Base-by-base conservation (phyloP, 1,140 invertebrate genomes). In the Paraescarpia echinospica region DNA sequence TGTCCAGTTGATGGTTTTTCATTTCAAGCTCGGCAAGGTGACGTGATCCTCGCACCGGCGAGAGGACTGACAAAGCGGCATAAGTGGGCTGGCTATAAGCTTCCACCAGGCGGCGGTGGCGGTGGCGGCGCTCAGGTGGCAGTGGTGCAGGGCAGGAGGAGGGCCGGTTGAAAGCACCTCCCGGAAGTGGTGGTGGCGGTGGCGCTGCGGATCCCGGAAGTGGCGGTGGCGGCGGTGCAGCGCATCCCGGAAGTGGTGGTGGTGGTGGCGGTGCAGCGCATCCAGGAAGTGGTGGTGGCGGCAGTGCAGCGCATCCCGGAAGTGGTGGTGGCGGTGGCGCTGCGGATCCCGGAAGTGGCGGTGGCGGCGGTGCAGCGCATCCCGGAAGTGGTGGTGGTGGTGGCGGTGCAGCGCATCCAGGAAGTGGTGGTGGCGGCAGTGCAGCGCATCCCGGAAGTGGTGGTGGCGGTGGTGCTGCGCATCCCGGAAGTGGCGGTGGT, bases 271-370 rank as follows among this genome's bases (percentile, higher is more conserved):
- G 96, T 35, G n/a, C 96, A 96, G 92, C 96, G 97, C 93, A 92
- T 96, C 92, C 99, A 96, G 94, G 97, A 97, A 22, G 97, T 97
- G 35, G 98, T 97, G 96, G 99, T 98, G 94, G 91, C 89, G 92
- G 88, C 94, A 93, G 93, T 95, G 94, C 95, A 95, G 51, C 96
- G 93, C 92, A 95, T 95, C 77, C 34, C 94, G 94, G 18, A 95
- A 94, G 18, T 94, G 94, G 89, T 94, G 95, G 90, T 95, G 94
- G 91, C 96, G 95, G 91, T 97, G 98, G 9, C 98, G 98, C 33
- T 98, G 9, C 34, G 33, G 5, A 18, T 33, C 91, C 41, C 33
- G 91, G 89, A 41, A 90, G 77, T 33, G 90, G 91, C n/a, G 92
- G 92, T 51, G 92, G 77, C 33, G 90, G 48, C 1, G 89, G 90